Evolutionary conservation across 1,140 invertebrate species (phyloP), one percentile per base, ranked within the genome.

Genomic region (Drosophila guanche): DNA sequence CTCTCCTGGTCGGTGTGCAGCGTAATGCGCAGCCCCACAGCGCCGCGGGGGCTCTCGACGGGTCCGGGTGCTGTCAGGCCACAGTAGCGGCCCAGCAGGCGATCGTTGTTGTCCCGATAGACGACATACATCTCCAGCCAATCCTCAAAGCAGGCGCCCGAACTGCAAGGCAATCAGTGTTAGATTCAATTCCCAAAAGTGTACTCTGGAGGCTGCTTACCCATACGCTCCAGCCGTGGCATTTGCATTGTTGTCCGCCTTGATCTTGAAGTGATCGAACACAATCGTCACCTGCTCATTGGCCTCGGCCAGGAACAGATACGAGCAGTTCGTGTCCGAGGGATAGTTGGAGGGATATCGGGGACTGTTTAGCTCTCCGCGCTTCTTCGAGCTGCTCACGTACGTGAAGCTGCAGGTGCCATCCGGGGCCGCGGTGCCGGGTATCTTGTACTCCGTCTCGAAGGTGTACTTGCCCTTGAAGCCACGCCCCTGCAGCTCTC

Each of bases 291-390:
- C 96, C 92, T 98, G 97, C 91, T 98, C 97, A 90, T 97, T 96
- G 29, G 95, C 95, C 62, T 95, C 95, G 50, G 96, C 95, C 67
- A 95, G 90, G 92, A 99, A 98, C 75, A 95, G 94, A 92, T 98
- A 99, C 45, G 96, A 97, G 93, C 98, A 99, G 92, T 97, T 97
- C 27, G 96, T 97, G 86, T 96, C 95, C 79, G 96, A 97, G 50
- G 97, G 97, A 93, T 99, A 99, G 92, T 98, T 98, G 85, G 96
- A 96, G 79, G 98, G 98, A 94, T 98, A 97, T 43, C 98, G 94
- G 8, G 98, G 98, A 14, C 97, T 98, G 92, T 99, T 99, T 91
- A 99, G 97, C 76, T 97, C 96, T 14, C 98, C 98, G 51, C 94
- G 94, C 91, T 97, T 98, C 74, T 95, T 94, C 43, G 95, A 96